Percentiles rank a stretch among this genome's conserved stretches.
Conservation (phyloP, 2,888 invertebrate species). For the Cyaniris semiargus region DNA sequence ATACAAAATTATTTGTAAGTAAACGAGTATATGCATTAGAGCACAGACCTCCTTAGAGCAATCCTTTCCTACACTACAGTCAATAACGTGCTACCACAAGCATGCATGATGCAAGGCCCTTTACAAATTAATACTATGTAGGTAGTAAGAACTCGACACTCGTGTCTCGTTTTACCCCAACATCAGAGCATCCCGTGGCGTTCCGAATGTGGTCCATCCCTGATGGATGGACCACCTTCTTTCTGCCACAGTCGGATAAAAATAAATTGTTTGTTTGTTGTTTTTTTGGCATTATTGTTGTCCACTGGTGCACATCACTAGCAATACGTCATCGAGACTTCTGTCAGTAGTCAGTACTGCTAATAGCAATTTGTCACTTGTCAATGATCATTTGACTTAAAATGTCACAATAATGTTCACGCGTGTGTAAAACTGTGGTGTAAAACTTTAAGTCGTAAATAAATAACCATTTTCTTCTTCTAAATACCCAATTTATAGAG, state of each 20-base stretch:
- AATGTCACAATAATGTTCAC: constrained; percentile 22
- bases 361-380: constrained; percentile 2
- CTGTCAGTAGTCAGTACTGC: not conserved
- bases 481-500: not conserved
- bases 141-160: too few species aligned
- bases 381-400: constrained; percentile 12
- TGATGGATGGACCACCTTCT: too few species aligned
- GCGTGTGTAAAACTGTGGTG: constrained; percentile 8
- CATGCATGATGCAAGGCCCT: too few species aligned
- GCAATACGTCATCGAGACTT: not conserved
- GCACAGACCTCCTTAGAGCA: too few species aligned
- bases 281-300: not conserved
- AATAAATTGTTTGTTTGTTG: not conserved
- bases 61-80: too few species aligned
- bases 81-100: too few species aligned
- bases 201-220: too few species aligned
- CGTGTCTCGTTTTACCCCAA: too few species aligned
- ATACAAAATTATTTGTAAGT: too few species aligned
- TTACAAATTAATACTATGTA: too few species aligned
- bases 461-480: not conserved
- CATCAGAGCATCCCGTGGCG: too few species aligned
- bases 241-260: not conserved
- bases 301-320: not conserved
- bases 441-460: not conserved
- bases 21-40: too few species aligned